These are phyloP conservation scores for Cheilosia grossa DNA, from an alignment of 2,888 invertebrate species.

Conservation along the genomic window DNA sequence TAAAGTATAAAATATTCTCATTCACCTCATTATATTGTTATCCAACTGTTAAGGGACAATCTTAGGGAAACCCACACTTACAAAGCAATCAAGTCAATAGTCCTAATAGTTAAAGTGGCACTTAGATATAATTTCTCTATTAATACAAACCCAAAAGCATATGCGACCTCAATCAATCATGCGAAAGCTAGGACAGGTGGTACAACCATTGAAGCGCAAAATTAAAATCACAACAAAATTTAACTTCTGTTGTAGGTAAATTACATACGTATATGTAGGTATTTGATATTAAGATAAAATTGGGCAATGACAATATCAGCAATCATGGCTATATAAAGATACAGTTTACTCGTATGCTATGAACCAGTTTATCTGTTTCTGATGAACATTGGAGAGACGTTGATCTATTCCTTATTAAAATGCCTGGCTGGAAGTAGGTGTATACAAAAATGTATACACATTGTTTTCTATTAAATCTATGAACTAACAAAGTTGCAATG, in stretches of 20 bases:
- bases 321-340: not conserved
- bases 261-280: not conserved
- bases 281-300: not conserved
- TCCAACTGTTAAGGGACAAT: not conserved
- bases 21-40: not conserved
- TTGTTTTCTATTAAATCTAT: too few species aligned
- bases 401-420: too few species aligned
- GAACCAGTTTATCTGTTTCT: too few species aligned
- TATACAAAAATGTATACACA: too few species aligned
- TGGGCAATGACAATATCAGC: not conserved
- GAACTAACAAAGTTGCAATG: too few species aligned
- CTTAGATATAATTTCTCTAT: not conserved
- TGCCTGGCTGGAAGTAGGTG: too few species aligned
- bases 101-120: not conserved
- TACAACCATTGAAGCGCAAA: not conserved
- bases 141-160: conserved; percentile 2
- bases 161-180: not conserved
- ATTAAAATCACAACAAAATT: not conserved
- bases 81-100: not conserved
- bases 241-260: not conserved
- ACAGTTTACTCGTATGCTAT: too few species aligned
- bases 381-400: too few species aligned
- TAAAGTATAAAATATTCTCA: too few species aligned
- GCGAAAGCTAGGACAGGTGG: not conserved
- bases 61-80: not conserved